Percentiles rank a stretch among this genome's conserved stretches.
phyloP scores from a whole-genome alignment of 2,113 vertebrate genomes.

The Amphilophus citrinellus region DNA sequence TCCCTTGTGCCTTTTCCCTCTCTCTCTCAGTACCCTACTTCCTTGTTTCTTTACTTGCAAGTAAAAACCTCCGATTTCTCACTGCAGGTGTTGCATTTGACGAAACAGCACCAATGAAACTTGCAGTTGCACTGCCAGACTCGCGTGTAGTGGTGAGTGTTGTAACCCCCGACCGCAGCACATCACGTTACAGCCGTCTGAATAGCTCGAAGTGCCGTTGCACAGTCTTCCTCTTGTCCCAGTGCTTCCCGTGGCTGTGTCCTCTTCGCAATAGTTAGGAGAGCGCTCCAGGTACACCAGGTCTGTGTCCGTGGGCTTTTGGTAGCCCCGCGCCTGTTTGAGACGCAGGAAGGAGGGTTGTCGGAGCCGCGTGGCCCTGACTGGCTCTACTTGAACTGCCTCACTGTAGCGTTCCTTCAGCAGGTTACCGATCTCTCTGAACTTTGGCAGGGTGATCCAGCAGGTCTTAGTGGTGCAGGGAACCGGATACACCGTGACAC shows the following conservation, averaged over 20 bases:
- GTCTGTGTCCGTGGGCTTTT: slow-evolving; percentile 96
- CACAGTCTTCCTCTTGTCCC: slow-evolving; percentile 94
- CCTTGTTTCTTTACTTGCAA: slow-evolving; percentile 86
- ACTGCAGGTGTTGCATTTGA: slow-evolving; percentile 97
- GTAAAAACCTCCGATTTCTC: slow-evolving; percentile 97
- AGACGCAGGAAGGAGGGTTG: slow-evolving; percentile 96
- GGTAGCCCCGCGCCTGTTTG: slow-evolving; percentile 93
- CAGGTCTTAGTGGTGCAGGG: slow-evolving; percentile 98
- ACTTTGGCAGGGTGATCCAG: slow-evolving; percentile 97
- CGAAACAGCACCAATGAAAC: slow-evolving; percentile 99
- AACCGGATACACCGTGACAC: slow-evolving; percentile 96
- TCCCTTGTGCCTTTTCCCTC: not conserved
- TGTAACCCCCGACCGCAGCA: slow-evolving; percentile 96
- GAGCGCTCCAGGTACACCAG: slow-evolving; percentile 97
- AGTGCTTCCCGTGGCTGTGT: slow-evolving; percentile 90
- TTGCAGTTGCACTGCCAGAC: slow-evolving; percentile 99
- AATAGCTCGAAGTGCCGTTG: slow-evolving; percentile 91
- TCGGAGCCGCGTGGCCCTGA: slow-evolving; percentile 92
- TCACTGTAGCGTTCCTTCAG: slow-evolving; percentile 95
- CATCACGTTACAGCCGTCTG: slow-evolving; percentile 93
- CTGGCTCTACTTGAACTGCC: slow-evolving; percentile 94
- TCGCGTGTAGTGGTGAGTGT: slow-evolving; percentile 96
- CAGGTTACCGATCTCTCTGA: slow-evolving; percentile 95
- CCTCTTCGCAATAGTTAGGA: slow-evolving; percentile 98
- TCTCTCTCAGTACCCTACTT: not conserved